A percentile compares a stretch with the other conserved stretches of the same genome.
Evolutionary conservation across 2,797 vertebrate genomes (phyloP).

Genomic region (Nannoperca australis): DNA sequence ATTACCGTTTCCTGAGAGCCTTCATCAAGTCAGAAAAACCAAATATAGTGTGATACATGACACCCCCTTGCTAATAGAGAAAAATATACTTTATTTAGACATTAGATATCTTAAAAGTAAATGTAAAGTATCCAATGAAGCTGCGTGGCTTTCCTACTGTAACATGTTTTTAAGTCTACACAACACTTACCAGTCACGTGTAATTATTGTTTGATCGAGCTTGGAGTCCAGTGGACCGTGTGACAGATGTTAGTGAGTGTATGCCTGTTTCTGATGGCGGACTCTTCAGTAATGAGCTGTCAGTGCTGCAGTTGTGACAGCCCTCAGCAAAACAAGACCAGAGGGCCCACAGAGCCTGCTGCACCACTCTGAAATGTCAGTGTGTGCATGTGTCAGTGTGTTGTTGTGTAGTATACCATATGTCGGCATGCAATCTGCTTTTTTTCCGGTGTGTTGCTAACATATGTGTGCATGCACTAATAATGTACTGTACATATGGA

Average conservation of each 20-base stretch:
- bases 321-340: constrained; percentile 32
- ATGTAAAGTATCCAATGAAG: constrained; percentile 11
- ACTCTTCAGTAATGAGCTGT: constrained; percentile 40
- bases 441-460: constrained; percentile 29
- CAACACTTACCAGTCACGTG: constrained; percentile 12
- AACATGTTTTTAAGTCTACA: neutral
- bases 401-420: constrained; percentile 8
- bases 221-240: constrained; percentile 18
- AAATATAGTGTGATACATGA: constrained; percentile 16
- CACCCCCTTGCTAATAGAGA: constrained; percentile 10
- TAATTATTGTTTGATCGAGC: constrained; percentile 20
- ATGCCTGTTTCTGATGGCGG: constrained; percentile 8
- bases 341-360: constrained; percentile 11
- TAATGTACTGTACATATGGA: constrained; percentile 37
- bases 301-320: constrained; percentile 36
- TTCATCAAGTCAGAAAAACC: constrained; percentile 44
- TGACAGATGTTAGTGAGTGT: constrained; percentile 49
- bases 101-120: constrained; percentile 6
- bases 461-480: constrained; percentile 42
- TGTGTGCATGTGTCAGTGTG: neutral
- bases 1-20: constrained; percentile 56
- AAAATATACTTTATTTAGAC: constrained; percentile 13
- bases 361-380: constrained; percentile 4
- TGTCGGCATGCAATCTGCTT: neutral
- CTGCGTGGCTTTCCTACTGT: neutral